phyloP scores from a whole-genome alignment of 37 sponge, comb jelly and placozoan species.

The Chondrilla cf. caribensis region DNA sequence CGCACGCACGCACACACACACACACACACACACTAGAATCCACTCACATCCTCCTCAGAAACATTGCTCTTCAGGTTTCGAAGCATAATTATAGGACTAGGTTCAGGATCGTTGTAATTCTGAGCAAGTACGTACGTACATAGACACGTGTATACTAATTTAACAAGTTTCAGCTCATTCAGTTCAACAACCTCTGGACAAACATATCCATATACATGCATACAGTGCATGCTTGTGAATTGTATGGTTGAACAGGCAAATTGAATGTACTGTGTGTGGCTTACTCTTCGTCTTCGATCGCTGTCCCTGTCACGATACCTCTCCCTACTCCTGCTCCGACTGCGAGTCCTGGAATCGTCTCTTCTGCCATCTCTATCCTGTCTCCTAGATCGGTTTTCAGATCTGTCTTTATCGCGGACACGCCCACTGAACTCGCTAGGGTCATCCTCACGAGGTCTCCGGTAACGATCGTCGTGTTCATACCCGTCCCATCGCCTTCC shows the following conservation, averaged over 20 bases:
- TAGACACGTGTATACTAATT: no score
- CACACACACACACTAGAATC: neutral
- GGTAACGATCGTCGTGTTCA: neutral
- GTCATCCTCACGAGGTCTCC: neutral
- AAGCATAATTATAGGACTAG: conserved; percentile 55
- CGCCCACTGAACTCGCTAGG: neutral
- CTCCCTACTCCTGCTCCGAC: conserved; percentile 31
- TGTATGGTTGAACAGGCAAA: neutral
- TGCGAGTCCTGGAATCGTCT: neutral
- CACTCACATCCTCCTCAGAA: conserved; percentile 58
- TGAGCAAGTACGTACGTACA: neutral
- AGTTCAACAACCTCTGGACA: no score
- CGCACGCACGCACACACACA: no score
- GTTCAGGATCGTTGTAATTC: conserved; percentile 8
- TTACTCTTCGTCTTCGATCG: neutral
- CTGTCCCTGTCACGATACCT: conserved; percentile 16
- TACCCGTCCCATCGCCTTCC: neutral
- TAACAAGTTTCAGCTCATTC: no score
- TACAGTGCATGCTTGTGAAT: no score
- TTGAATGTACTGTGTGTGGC: no score
- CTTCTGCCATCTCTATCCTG: neutral
- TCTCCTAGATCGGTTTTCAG: neutral
- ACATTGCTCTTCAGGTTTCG: conserved; percentile 48
- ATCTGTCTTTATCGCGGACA: neutral
- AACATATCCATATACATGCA: no score